Evolutionary conservation across 2,888 invertebrate genomes (phyloP).

Genomic region (Melitaea athalia): DNA sequence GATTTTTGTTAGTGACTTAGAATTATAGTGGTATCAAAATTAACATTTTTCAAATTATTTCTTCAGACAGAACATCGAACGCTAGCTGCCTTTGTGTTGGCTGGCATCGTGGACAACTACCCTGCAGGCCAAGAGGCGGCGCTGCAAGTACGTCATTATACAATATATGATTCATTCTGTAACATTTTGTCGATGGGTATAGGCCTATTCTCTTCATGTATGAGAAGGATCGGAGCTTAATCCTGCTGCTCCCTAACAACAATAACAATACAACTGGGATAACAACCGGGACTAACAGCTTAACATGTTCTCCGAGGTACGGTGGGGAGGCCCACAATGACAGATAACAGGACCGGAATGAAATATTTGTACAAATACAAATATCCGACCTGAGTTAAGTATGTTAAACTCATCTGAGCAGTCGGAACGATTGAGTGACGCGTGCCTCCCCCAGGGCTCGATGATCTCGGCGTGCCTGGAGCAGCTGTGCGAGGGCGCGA

Average conservation of each 20-base stretch:
- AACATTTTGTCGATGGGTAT: too few species aligned
- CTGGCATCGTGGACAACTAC: conserved; percentile 95
- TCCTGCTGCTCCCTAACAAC: too few species aligned
- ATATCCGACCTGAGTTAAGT: background rate
- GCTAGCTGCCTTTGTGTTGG: conserved; percentile 96
- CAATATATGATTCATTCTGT: too few species aligned
- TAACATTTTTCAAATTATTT: background rate
- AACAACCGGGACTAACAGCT: too few species aligned
- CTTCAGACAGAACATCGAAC: conserved; percentile 91
- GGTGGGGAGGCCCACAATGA: too few species aligned
- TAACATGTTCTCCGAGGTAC: too few species aligned
- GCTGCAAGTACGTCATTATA: conserved; percentile 67
- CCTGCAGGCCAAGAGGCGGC: conserved; percentile 95
- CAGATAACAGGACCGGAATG: too few species aligned
- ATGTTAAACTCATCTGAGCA: background rate
- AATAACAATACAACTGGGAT: too few species aligned
- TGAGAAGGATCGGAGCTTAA: too few species aligned
- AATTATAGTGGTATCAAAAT: background rate
- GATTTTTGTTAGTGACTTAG: too few species aligned
- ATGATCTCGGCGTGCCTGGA: conserved; percentile 96
- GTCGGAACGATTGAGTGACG: background rate
- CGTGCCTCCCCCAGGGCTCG: conserved; percentile 84
- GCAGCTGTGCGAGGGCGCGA: conserved; percentile 92
- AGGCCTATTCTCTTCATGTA: too few species aligned
- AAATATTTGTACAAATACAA: too few species aligned